A percentile compares a stretch with the other conserved stretches of the same genome.
Evolutionary conservation across 2,797 vertebrate species (phyloP).

Genomic region (Spinus pinus): DNA sequence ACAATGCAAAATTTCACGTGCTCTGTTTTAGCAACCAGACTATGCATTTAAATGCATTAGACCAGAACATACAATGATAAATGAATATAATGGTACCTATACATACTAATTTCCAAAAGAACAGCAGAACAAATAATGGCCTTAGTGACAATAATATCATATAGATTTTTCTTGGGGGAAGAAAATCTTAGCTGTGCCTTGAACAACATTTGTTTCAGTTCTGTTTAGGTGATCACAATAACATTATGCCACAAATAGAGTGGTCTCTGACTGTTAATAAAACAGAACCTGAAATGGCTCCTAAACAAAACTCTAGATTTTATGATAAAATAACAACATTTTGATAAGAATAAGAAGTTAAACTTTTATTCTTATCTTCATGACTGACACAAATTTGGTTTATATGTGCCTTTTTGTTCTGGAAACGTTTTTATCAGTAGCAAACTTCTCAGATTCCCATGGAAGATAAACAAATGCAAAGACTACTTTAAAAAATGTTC

Average conservation of each 20-base stretch:
- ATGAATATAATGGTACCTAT: neutral
- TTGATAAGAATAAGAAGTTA: neutral
- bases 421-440: neutral
- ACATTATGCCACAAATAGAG: neutral
- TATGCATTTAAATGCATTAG: neutral
- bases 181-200: slow-evolving; percentile 24
- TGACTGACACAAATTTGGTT: neutral
- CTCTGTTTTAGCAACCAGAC: neutral
- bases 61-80: slow-evolving; percentile 11
- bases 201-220: slow-evolving; percentile 11
- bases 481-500: neutral
- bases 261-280: neutral
- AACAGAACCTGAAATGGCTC: neutral
- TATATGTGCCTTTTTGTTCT: neutral
- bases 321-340: neutral
- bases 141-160: neutral
- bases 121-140: neutral
- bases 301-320: neutral
- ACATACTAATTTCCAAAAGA: neutral
- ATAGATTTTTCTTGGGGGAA: neutral
- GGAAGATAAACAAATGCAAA: neutral
- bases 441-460: neutral
- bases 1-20: neutral
- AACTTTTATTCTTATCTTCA: neutral
- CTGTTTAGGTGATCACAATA: slow-evolving; percentile 17